Evolutionary conservation across 1,140 invertebrate species (phyloP).

Genomic region (Bradysia coprophila): DNA sequence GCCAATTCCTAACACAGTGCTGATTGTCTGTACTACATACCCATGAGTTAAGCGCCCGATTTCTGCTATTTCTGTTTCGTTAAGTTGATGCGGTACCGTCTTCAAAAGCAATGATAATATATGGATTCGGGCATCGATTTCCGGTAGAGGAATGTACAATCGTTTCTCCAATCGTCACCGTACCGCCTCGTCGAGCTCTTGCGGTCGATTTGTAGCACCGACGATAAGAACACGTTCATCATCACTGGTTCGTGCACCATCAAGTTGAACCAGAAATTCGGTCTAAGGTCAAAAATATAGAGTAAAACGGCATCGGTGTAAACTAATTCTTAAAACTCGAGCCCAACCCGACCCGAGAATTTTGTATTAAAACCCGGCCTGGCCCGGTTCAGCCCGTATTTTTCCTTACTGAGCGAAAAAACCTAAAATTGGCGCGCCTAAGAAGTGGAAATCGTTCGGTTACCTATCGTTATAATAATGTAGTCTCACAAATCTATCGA

Average conservation of each 20-base stretch:
- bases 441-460: too few species aligned
- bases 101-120: slow-evolving; percentile 58
- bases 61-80: slow-evolving; percentile 33
- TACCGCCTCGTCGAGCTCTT: slow-evolving; percentile 86
- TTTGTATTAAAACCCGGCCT: too few species aligned
- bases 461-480: too few species aligned
- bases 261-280: slow-evolving; percentile 88
- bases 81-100: slow-evolving; percentile 45
- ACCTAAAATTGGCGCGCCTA: too few species aligned
- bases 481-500: too few species aligned
- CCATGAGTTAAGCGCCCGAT: slow-evolving; percentile 54
- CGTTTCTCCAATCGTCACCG: slow-evolving; percentile 71
- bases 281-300: too few species aligned
- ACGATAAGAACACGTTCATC: slow-evolving; percentile 72
- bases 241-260: slow-evolving; percentile 59
- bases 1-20: slow-evolving; percentile 80
- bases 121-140: slow-evolving; percentile 49
- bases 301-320: too few species aligned
- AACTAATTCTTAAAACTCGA: too few species aligned
- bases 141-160: slow-evolving; percentile 77
- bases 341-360: too few species aligned
- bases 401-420: too few species aligned
- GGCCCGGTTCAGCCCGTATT: too few species aligned
- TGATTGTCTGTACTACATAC: slow-evolving; percentile 86
- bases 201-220: slow-evolving; percentile 86